phyloP scores from a whole-genome alignment of 1,140 invertebrate genomes.

The Hormaphis cornu region DNA sequence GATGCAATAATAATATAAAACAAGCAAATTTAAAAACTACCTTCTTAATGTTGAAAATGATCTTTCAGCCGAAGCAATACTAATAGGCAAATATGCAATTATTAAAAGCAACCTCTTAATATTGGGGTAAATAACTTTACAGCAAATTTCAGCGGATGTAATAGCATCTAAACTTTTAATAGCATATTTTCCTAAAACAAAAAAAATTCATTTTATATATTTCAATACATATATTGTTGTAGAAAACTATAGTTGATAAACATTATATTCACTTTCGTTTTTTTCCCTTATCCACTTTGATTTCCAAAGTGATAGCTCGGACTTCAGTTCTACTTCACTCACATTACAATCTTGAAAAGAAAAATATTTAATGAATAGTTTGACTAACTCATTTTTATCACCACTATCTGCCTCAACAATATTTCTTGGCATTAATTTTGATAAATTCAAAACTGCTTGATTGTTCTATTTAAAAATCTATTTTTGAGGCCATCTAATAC shows the following conservation, averaged over 20 bases:
- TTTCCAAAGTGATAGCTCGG: background rate
- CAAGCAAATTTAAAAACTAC: background rate
- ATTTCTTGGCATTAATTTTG: background rate
- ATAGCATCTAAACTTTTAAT: background rate
- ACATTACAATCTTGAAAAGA: background rate
- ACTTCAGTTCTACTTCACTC: background rate
- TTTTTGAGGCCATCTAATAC: background rate
- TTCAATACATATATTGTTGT: background rate
- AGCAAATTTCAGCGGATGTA: background rate
- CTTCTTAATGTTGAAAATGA: background rate
- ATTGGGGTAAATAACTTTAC: background rate
- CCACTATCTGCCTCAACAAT: background rate
- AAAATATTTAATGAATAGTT: background rate
- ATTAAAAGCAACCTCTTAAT: background rate
- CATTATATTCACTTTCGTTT: background rate
- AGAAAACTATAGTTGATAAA: background rate
- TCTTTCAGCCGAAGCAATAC: background rate
- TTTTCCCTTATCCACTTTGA: background rate
- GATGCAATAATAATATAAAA: background rate
- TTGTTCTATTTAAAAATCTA: background rate
- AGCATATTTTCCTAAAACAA: background rate
- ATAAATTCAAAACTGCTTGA: background rate
- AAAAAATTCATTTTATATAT: background rate
- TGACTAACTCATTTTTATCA: background rate
- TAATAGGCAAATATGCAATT: background rate